Conservation (phyloP, 2,797 vertebrate species). For the Lophius americanus region DNA sequence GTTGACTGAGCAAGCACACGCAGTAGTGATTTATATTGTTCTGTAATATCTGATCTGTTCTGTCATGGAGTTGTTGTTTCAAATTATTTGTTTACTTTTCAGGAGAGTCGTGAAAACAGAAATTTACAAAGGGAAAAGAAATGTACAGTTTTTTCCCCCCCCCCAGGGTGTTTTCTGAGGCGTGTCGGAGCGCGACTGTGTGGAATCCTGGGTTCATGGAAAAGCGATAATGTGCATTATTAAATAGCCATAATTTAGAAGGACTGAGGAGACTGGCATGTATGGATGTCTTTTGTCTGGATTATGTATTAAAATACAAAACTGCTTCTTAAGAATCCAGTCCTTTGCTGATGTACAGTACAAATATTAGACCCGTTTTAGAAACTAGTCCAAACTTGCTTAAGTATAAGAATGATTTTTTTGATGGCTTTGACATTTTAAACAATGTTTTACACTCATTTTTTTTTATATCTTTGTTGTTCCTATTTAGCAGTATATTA, state of each 20-base stretch:
- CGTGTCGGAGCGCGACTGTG: slow-evolving; percentile 10
- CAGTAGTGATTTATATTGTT: slow-evolving; percentile 67
- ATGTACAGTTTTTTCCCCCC: slow-evolving; percentile 45
- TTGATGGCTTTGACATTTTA: slow-evolving; percentile 49
- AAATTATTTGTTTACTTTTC: slow-evolving; percentile 50
- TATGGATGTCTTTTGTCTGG: slow-evolving; percentile 37
- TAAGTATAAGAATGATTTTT: slow-evolving; percentile 33
- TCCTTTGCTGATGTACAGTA: slow-evolving; percentile 25
- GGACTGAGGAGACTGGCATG: slow-evolving; percentile 34
- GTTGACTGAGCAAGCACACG: slow-evolving; percentile 51
- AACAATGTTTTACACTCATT: slow-evolving; percentile 25
- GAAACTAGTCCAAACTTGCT: slow-evolving; percentile 21
- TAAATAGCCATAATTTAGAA: slow-evolving; percentile 64
- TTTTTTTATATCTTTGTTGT: slow-evolving; percentile 34
- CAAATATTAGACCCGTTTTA: slow-evolving; percentile 25
- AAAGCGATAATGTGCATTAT: slow-evolving; percentile 50
- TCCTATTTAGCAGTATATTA: slow-evolving; percentile 13
- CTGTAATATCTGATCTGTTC: slow-evolving; percentile 64
- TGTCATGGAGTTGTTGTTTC: slow-evolving; percentile 60
- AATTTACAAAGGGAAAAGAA: slow-evolving; percentile 35
- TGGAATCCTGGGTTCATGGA: slow-evolving; percentile 19
- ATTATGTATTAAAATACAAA: slow-evolving; percentile 39
- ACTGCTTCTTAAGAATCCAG: slow-evolving; percentile 34
- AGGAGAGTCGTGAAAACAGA: slow-evolving; percentile 41
- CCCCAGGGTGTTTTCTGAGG: slow-evolving; percentile 21